Conservation (phyloP, 2,888 invertebrate species). For the Calliphora vomitoria region DNA sequence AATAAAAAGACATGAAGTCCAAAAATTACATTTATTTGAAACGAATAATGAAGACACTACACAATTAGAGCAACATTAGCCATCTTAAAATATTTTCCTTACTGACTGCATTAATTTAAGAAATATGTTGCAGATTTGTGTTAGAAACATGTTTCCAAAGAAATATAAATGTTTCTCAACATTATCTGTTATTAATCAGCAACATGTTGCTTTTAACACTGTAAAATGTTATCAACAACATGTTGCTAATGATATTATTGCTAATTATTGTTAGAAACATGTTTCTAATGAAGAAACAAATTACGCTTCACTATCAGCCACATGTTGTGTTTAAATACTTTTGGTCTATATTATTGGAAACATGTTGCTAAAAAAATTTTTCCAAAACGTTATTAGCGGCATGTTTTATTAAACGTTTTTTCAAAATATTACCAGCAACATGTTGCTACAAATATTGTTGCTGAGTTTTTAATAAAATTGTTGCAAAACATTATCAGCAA, state of each 20-base stretch:
- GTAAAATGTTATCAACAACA: no score
- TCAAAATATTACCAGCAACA: neutral
- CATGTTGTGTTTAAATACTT: no score
- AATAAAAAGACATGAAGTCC: neutral
- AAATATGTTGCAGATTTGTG: no score
- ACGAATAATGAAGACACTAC: neutral
- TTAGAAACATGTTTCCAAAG: no score
- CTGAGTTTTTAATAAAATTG: neutral
- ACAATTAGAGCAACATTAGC: no score
- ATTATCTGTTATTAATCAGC: no score
- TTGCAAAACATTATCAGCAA: neutral
- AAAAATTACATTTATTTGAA: neutral
- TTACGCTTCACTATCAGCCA: no score
- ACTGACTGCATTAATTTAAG: no score
- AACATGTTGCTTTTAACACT: no score
- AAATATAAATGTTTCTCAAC: no score
- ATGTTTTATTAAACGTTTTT: neutral
- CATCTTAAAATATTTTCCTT: no score
- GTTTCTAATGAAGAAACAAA: neutral
- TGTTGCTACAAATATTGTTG: neutral
- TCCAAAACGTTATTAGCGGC: neutral
- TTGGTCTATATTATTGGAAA: neutral
- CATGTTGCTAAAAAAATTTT: neutral
- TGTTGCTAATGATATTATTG: neutral
- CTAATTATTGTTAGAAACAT: neutral